Evolutionary conservation across 2,888 invertebrate species (phyloP), one percentile per base, ranked within the genome.

Genomic region (Limulus polyphemus): DNA sequence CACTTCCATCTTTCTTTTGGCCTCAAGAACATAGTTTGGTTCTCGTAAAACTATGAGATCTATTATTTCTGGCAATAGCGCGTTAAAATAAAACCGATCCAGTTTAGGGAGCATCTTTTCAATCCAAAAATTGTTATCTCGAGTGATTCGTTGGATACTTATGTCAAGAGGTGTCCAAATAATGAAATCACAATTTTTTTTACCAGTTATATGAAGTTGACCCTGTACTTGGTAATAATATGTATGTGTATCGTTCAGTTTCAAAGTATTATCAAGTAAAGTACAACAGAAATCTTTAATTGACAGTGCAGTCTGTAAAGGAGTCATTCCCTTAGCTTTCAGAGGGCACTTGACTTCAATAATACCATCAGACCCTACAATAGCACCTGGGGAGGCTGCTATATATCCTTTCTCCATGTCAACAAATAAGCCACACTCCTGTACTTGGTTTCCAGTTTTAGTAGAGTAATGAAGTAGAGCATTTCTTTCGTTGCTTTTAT

Each of bases 211-310:
- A 14, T 54, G 2, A 32, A 54, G 54, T 32, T 54, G 14, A 16
- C 54, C 54, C 14, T 54, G 54, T 54, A 54, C 54, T 54, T 54
- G 54, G 14, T 54, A 54, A 54, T 54, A 54, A 14, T 54, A 54
- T 17, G n/a, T 52, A 17, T 52, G 10, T 14, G 52, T 52, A 12
- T 9, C 17, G n/a, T 52, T 52, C 14, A 52, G 52, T 10, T 16
- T 16, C 14, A 12, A 9, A 17, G 14, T 52, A 52, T 52, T 52
- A 12, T 52, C 13, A 12, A 16, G n/a, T 52, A 16, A 11, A 3
- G 2, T 2, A 2, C 13, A 2, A 4, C 2, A 2, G 14, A 54
- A 54, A 54, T 54, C 32, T 54, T 54, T 54, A 11, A 54, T 7
- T 11, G 11, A 32, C 32, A 17, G 16, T 32, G n/a, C 32, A 17